phyloP scores from a whole-genome alignment of 2,888 invertebrate species.

The Eristalinus sepulchralis region DNA sequence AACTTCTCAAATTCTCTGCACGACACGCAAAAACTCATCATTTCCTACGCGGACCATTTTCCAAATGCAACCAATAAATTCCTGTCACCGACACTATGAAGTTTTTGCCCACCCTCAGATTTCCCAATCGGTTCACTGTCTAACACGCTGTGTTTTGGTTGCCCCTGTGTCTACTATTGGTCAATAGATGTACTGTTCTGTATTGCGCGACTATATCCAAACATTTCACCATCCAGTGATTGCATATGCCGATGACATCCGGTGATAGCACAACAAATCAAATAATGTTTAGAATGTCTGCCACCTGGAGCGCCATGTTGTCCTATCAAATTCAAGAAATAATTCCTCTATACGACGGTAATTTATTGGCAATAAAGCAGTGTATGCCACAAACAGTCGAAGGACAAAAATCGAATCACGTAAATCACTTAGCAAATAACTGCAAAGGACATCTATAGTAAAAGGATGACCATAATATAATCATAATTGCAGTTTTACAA shows the following conservation, averaged over 20 bases:
- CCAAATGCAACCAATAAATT: slow-evolving; percentile 31
- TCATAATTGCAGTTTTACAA: slow-evolving; percentile 67
- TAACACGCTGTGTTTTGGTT: neutral
- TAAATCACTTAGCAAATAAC: slow-evolving; percentile 14
- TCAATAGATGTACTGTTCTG: slow-evolving; percentile 4
- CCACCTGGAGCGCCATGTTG: slow-evolving; percentile 32
- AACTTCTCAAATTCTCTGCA: too few relatives aligned
- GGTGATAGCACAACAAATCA: slow-evolving; percentile 14
- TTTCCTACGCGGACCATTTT: too few relatives aligned
- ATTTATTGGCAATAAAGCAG: slow-evolving; percentile 61
- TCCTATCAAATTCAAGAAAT: neutral
- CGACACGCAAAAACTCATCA: too few relatives aligned
- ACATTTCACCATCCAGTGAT: neutral
- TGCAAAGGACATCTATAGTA: slow-evolving; percentile 9
- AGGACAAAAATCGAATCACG: neutral
- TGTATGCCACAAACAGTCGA: slow-evolving; percentile 40
- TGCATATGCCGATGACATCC: slow-evolving; percentile 39
- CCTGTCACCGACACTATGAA: slow-evolving; percentile 22
- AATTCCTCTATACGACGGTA: slow-evolving; percentile 54
- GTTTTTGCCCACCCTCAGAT: neutral
- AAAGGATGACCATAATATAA: slow-evolving; percentile 48
- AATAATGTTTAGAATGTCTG: slow-evolving; percentile 14
- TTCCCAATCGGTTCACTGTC: neutral
- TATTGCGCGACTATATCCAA: slow-evolving; percentile 10
- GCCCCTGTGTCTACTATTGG: neutral